A percentile compares a stretch with the other conserved stretches of the same genome.
Evolutionary conservation across 2,113 vertebrate species (phyloP).

Genomic region (Isurus oxyrinchus): DNA sequence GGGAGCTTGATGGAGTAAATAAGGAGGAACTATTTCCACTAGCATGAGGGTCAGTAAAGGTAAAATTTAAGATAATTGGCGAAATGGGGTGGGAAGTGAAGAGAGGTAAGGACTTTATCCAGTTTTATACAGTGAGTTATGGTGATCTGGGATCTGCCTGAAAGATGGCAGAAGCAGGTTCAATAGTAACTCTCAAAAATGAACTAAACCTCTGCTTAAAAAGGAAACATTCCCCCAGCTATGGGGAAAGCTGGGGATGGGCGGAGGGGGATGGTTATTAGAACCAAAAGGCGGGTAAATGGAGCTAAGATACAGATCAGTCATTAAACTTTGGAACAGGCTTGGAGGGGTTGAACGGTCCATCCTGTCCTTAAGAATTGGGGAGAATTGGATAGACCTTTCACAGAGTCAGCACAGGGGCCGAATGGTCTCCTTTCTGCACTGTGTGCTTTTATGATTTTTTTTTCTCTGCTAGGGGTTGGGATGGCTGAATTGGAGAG

Average conservation of each 20-base stretch:
- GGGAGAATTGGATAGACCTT: not conserved
- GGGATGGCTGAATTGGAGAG: too few relatives aligned
- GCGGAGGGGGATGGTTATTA: not conserved
- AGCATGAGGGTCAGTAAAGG: not conserved
- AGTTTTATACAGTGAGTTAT: not conserved
- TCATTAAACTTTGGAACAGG: not conserved
- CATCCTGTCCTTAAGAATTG: too few relatives aligned
- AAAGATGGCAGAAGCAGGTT: not conserved
- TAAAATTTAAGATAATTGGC: not conserved
- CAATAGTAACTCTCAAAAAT: too few relatives aligned
- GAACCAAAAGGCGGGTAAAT: not conserved
- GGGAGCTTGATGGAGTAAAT: not conserved
- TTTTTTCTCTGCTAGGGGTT: not conserved
- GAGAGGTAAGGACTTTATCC: not conserved
- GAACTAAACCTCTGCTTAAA: not conserved
- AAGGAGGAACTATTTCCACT: not conserved
- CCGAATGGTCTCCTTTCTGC: not conserved
- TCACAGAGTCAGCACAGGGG: not conserved
- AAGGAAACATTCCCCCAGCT: not conserved
- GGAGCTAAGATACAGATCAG: not conserved
- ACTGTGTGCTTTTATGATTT: not conserved
- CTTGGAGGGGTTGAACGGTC: not conserved
- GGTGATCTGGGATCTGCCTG: not conserved
- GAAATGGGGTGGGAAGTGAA: not conserved
- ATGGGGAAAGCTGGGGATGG: not conserved